Conservation (phyloP, 2,888 invertebrate species). For the Ophioninae sp. region DNA sequence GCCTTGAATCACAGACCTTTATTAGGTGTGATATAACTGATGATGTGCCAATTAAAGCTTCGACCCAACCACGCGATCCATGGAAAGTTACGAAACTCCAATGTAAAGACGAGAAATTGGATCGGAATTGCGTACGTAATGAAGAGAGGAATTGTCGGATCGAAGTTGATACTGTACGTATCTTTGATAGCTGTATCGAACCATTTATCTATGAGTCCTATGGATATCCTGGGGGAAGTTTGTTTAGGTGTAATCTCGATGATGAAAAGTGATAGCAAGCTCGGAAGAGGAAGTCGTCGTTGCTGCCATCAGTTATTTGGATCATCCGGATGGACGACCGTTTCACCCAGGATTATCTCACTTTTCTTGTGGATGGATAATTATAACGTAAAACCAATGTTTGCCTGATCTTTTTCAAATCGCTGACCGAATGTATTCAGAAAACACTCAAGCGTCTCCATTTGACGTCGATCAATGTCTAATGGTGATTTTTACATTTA, state of each 20-base stretch:
- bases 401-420: too few relatives aligned
- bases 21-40: not conserved
- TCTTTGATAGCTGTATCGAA: not conserved
- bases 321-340: too few relatives aligned
- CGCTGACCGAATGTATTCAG: too few relatives aligned
- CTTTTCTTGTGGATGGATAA: too few relatives aligned
- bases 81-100: not conserved
- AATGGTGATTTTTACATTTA: too few relatives aligned
- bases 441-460: too few relatives aligned
- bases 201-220: not conserved
- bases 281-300: too few relatives aligned
- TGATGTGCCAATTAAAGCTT: not conserved
- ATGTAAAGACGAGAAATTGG: not conserved
- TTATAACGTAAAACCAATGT: too few relatives aligned
- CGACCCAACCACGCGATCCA: not conserved
- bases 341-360: too few relatives aligned
- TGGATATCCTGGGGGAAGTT: not conserved
- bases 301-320: too few relatives aligned
- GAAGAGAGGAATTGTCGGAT: not conserved
- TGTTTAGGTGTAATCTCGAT: not conserved
- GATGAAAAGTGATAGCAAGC: too few relatives aligned
- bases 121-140: not conserved
- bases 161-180: not conserved
- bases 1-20: not conserved
- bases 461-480: too few relatives aligned